phyloP scores from a whole-genome alignment of 2,797 vertebrate genomes.

The Gadopsis bispinosus region DNA sequence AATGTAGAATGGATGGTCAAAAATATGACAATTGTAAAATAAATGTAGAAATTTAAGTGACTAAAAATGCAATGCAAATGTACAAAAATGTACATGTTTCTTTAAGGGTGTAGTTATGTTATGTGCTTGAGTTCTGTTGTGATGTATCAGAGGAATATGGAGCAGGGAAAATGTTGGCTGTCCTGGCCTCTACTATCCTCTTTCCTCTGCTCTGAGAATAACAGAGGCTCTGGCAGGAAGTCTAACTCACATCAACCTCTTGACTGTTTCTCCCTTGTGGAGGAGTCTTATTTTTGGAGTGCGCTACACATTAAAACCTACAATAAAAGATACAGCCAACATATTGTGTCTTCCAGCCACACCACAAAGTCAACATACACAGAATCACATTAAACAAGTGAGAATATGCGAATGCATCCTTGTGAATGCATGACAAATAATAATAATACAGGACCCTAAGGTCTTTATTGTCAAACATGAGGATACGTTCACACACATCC shows the following conservation, averaged over 20 bases:
- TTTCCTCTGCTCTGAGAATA: conserved; percentile 12
- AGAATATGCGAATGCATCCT: background rate
- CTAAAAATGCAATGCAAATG: background rate
- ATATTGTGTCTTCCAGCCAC: conserved; percentile 24
- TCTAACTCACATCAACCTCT: conserved; percentile 43
- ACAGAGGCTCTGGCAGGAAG: conserved; percentile 11
- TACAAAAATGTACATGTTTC: too few species aligned
- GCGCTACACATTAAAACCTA: conserved; percentile 19
- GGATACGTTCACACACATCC: too few species aligned
- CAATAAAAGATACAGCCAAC: conserved; percentile 33
- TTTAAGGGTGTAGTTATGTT: background rate
- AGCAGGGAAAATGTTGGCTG: conserved; percentile 23
- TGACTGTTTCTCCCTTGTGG: conserved; percentile 30
- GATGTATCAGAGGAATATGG: conserved; percentile 8
- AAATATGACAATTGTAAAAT: background rate
- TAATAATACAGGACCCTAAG: too few species aligned
- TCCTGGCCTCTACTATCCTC: conserved; percentile 21
- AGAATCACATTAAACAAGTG: background rate
- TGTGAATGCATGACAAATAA: background rate
- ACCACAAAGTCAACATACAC: conserved; percentile 5
- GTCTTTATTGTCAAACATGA: too few species aligned
- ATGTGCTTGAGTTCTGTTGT: background rate
- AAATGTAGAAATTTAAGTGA: background rate
- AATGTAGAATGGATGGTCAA: background rate
- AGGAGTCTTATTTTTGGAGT: conserved; percentile 42